Percentiles rank a stretch among this genome's conserved stretches.
These are phyloP conservation scores for Tortrix viridana DNA, from an alignment of 2,888 invertebrate species.

Conservation along the genomic window DNA sequence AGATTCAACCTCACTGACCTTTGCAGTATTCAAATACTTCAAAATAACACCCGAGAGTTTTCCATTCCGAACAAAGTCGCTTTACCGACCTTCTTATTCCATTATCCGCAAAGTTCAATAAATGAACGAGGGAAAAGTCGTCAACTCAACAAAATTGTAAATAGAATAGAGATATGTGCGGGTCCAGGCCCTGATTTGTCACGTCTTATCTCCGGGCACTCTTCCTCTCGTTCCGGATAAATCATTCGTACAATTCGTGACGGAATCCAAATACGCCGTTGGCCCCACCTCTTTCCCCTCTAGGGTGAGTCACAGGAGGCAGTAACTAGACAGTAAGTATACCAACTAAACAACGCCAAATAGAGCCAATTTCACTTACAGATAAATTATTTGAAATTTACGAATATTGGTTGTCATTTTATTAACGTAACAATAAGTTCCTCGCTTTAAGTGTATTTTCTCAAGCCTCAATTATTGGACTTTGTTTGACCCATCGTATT, in stretches of 20 bases:
- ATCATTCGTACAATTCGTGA: conserved; percentile 61
- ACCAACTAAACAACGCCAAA: too few species aligned
- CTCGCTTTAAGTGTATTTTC: too few species aligned
- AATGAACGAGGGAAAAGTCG: conserved; percentile 41
- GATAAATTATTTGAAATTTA: too few species aligned
- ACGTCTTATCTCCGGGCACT: conserved; percentile 57
- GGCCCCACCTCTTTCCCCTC: conserved; percentile 38
- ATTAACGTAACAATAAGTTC: too few species aligned
- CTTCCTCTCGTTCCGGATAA: conserved; percentile 55
- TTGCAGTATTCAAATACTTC: neutral
- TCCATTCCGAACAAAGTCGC: conserved; percentile 36
- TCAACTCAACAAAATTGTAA: conserved; percentile 46
- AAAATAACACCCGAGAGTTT: neutral
- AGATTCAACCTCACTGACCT: neutral
- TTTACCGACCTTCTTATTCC: conserved; percentile 49
- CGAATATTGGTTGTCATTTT: too few species aligned
- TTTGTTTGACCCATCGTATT: too few species aligned
- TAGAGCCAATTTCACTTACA: too few species aligned
- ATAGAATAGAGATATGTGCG: conserved; percentile 48
- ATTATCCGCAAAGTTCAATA: conserved; percentile 47
- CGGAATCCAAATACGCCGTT: conserved; percentile 58
- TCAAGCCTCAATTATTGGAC: too few species aligned
- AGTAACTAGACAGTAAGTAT: conserved; percentile 7
- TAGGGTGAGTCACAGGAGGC: conserved; percentile 14
- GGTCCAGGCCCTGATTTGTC: conserved; percentile 63